Percentiles rank a stretch among this genome's conserved stretches.
Evolutionary conservation across 2,888 invertebrate species (phyloP).

Genomic region (Pterostichus niger): DNA sequence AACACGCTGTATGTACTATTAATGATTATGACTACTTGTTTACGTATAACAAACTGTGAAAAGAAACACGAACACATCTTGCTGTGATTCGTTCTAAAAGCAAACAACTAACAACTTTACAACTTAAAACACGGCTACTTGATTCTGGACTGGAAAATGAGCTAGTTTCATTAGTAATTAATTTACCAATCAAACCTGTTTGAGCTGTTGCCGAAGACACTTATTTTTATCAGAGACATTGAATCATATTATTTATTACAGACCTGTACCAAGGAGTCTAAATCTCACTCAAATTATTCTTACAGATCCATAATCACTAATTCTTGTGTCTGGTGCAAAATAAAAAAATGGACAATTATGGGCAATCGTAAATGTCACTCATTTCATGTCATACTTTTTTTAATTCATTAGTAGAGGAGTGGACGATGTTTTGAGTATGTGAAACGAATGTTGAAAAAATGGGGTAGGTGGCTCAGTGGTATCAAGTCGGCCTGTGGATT

Average conservation of each 20-base stretch:
- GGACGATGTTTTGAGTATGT: no score
- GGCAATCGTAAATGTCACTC: no score
- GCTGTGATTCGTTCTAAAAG: conserved; percentile 4
- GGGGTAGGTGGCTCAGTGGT: no score
- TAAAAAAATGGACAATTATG: no score
- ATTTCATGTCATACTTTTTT: no score
- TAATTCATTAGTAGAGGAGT: no score
- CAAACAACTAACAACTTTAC: neutral
- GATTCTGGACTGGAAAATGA: neutral
- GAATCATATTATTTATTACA: neutral
- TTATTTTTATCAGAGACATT: conserved; percentile 2
- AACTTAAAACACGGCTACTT: neutral
- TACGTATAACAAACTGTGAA: conserved; percentile 1
- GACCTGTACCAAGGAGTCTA: neutral
- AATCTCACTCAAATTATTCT: neutral
- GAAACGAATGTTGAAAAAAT: no score
- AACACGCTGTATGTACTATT: no score
- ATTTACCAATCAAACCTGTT: conserved; percentile 15
- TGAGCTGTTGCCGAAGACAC: conserved; percentile 1
- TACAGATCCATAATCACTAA: no score
- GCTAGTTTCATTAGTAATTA: conserved; percentile 6
- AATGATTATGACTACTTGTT: no score
- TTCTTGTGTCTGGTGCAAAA: no score
- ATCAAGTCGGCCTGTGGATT: no score
- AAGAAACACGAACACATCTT: neutral